Conservation (phyloP, 1,140 invertebrate species). For the Branchinecta lynchi region DNA sequence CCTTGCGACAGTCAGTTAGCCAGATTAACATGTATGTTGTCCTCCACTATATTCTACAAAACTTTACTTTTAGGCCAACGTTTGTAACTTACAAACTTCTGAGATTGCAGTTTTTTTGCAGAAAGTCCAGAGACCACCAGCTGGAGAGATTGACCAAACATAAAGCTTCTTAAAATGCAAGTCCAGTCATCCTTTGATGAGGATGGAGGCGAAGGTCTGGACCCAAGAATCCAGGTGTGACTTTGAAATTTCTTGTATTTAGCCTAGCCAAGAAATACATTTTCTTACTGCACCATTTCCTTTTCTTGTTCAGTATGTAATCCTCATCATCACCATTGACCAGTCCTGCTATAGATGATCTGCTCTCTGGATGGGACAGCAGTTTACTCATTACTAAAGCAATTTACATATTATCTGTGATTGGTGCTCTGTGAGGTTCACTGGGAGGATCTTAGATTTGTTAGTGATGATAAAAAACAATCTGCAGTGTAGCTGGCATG, state of each 20-base stretch:
- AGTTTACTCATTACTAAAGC: background rate
- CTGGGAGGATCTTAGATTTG: too few relatives aligned
- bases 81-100: background rate
- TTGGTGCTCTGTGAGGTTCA: too few relatives aligned
- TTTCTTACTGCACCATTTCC: too few relatives aligned
- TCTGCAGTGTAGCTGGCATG: background rate
- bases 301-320: too few relatives aligned
- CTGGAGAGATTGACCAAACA: background rate
- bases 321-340: too few relatives aligned
- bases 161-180: background rate
- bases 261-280: background rate
- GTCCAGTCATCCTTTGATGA: conserved; percentile 7
- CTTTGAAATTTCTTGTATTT: conserved; percentile 12
- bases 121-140: background rate
- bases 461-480: too few relatives aligned
- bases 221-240: conserved; percentile 24
- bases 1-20: too few relatives aligned
- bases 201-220: conserved; percentile 22
- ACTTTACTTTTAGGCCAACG: too few relatives aligned
- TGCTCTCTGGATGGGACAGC: conserved; percentile 8
- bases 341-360: background rate
- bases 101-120: background rate
- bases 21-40: too few relatives aligned
- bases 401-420: background rate
- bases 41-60: too few relatives aligned